These are phyloP conservation scores for Panurus biarmicus DNA, from an alignment of 2,113 vertebrate species.

Conservation along the genomic window DNA sequence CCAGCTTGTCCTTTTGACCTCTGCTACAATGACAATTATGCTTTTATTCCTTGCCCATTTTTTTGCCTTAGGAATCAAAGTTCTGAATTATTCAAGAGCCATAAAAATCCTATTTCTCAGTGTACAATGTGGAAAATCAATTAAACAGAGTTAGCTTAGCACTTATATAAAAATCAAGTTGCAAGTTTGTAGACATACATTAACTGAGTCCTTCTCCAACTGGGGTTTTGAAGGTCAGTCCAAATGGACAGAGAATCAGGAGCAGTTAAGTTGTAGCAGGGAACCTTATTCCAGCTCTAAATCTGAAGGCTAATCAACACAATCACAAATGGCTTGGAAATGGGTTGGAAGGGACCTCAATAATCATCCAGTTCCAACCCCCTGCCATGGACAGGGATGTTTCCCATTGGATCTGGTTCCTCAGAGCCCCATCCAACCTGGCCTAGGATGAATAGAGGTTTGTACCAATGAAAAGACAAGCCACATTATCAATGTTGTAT, in stretches of 20 bases:
- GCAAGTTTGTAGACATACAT: slow-evolving; percentile 33
- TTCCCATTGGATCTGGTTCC: not conserved
- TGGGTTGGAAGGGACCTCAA: not conserved
- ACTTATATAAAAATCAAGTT: slow-evolving; percentile 58
- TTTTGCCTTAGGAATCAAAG: slow-evolving; percentile 65
- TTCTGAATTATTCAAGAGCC: slow-evolving; percentile 71
- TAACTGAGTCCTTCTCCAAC: slow-evolving; percentile 40
- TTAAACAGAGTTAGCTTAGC: slow-evolving; percentile 60
- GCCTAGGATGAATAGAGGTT: not conserved
- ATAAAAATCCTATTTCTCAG: slow-evolving; percentile 60
- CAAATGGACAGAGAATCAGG: not conserved
- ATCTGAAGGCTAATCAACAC: not conserved
- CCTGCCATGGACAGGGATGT: not conserved
- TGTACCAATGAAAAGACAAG: not conserved
- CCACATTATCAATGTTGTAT: not conserved
- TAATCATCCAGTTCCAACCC: not conserved
- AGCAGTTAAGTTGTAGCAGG: not conserved
- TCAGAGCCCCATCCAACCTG: not conserved
- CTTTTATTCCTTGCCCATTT: slow-evolving; percentile 63
- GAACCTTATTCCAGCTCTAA: not conserved
- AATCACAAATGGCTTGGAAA: not conserved
- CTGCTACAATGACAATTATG: slow-evolving; percentile 63
- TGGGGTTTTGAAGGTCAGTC: slow-evolving; percentile 27
- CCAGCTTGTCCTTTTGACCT: slow-evolving; percentile 72
- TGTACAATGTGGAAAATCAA: slow-evolving; percentile 65